These are phyloP conservation scores for Syngnathus rostellatus DNA, from an alignment of 2,797 vertebrate species.

Conservation along the genomic window DNA sequence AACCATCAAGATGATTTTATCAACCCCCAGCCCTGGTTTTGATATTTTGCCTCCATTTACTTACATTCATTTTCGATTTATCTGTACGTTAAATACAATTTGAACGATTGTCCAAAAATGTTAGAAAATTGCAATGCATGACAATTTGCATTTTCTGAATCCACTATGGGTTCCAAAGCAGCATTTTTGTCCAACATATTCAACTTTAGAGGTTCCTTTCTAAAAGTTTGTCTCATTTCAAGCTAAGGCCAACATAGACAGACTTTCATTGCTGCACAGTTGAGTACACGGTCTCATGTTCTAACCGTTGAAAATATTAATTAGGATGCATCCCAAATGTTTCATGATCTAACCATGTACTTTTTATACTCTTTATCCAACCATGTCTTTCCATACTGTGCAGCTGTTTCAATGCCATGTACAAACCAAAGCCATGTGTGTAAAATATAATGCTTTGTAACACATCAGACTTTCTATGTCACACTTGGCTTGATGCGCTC, in stretches of 20 bases:
- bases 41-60: no score
- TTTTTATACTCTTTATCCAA: conserved; percentile 50
- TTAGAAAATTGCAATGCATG: no score
- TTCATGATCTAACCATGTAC: conserved; percentile 22
- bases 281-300: conserved; percentile 12
- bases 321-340: conserved; percentile 18
- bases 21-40: no score
- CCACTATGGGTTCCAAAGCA: neutral
- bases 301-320: neutral
- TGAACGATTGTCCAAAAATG: no score
- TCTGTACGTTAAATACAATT: no score
- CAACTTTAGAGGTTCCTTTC: neutral
- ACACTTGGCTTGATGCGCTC: neutral
- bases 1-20: no score
- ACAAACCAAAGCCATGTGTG: conserved; percentile 24
- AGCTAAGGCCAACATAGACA: neutral
- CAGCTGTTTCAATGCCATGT: conserved; percentile 40
- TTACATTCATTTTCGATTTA: no score
- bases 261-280: neutral
- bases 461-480: conserved; percentile 7
- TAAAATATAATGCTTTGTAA: conserved; percentile 46
- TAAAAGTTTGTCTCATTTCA: neutral
- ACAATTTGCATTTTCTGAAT: no score
- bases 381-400: conserved; percentile 29
- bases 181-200: neutral